Conservation (phyloP, 2,888 invertebrate genomes). For the Lobophora halterata region DNA sequence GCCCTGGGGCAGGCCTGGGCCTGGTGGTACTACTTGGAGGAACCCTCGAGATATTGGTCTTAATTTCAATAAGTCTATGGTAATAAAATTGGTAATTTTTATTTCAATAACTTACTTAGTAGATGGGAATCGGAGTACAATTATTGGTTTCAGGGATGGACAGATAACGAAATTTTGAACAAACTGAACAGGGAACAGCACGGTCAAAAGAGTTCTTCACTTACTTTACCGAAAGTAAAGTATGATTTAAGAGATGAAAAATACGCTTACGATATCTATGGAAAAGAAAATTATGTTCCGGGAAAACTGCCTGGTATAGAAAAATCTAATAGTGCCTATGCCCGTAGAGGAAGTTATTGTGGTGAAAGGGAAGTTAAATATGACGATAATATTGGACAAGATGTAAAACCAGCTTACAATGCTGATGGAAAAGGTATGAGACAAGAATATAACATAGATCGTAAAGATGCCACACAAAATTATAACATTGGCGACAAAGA, state of each 20-base stretch:
- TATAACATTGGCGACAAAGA: constrained; percentile 15
- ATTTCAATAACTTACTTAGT: too few species aligned
- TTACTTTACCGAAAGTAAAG: constrained; percentile 76
- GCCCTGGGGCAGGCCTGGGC: constrained; percentile 86
- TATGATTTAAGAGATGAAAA: constrained; percentile 56
- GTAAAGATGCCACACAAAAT: constrained; percentile 18
- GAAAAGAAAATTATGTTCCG: constrained; percentile 47
- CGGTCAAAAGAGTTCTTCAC: constrained; percentile 61
- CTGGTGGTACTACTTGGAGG: constrained; percentile 88
- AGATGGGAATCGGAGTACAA: too few species aligned
- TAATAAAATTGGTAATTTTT: constrained; percentile 56
- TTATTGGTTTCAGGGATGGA: constrained; percentile 65
- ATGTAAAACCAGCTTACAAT: too few species aligned
- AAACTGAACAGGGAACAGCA: constrained; percentile 56
- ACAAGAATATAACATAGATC: not conserved
- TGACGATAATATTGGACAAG: not conserved
- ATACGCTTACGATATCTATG: constrained; percentile 36
- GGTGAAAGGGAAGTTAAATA: not conserved
- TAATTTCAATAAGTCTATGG: constrained; percentile 89
- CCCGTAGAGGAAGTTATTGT: constrained; percentile 11
- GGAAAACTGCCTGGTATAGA: constrained; percentile 63
- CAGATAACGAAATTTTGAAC: constrained; percentile 65
- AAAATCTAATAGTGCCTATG: constrained; percentile 37
- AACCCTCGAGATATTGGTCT: constrained; percentile 86
- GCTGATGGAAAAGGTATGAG: not conserved